Evolutionary conservation across 1,140 invertebrate genomes (phyloP).

Genomic region (Lucilia sericata): DNA sequence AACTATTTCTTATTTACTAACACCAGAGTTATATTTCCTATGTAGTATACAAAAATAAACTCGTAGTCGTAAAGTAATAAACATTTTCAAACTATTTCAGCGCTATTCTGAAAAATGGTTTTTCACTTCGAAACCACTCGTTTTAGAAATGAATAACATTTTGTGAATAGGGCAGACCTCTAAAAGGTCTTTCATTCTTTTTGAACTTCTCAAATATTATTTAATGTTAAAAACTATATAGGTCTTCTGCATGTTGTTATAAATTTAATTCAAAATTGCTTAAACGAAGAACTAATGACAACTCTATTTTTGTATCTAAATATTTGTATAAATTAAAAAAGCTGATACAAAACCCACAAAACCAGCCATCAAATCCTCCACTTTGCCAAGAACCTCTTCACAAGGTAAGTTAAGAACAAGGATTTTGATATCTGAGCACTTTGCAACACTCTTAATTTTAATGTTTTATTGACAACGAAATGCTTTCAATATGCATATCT

Average conservation of each 20-base stretch:
- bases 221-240: no score
- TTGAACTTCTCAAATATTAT: no score
- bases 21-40: no score
- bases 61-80: no score
- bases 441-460: not conserved
- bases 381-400: slow-evolving; percentile 89
- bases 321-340: slow-evolving; percentile 59
- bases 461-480: not conserved
- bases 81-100: no score
- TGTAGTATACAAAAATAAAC: no score
- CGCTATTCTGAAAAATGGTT: no score
- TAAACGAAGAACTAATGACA: slow-evolving; percentile 33
- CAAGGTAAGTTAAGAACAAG: slow-evolving; percentile 79
- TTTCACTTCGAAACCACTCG: no score
- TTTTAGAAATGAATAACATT: no score
- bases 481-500: not conserved
- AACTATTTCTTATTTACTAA: no score
- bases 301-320: not conserved
- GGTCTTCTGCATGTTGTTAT: not conserved
- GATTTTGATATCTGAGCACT: not conserved
- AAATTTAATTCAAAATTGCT: not conserved
- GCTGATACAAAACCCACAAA: slow-evolving; percentile 93
- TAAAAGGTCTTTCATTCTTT: no score
- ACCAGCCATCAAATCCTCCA: slow-evolving; percentile 94
- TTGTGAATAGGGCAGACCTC: no score